Conservation (phyloP, 2,888 invertebrate genomes). For the Conistra vaccinii region DNA sequence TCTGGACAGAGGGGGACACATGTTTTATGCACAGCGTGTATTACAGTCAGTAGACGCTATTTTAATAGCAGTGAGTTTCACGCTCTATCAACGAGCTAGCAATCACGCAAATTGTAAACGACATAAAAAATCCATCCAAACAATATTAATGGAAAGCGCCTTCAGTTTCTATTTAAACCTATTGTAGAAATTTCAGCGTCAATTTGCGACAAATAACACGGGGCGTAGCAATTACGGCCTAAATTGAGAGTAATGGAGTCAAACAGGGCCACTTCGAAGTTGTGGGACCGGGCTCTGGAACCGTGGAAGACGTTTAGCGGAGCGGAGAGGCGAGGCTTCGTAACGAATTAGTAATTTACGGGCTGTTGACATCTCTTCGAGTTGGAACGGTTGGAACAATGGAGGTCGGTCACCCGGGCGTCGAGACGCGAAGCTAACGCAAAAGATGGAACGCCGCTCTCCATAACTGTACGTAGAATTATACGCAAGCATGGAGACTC, state of each 20-base stretch:
- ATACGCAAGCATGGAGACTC: conserved; percentile 14
- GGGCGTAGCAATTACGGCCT: conserved; percentile 57
- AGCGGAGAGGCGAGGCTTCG: conserved; percentile 63
- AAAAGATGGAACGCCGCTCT: conserved; percentile 39
- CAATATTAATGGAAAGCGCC: conserved; percentile 47
- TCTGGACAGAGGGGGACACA: background rate
- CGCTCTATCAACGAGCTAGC: conserved; percentile 4
- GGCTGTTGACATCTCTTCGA: conserved; percentile 71
- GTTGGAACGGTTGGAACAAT: conserved; percentile 58
- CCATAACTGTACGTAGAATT: conserved; percentile 20
- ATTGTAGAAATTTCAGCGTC: conserved; percentile 48
- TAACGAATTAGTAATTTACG: conserved; percentile 72
- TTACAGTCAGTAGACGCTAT: background rate
- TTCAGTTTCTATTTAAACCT: conserved; percentile 56
- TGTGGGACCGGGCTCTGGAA: conserved; percentile 35
- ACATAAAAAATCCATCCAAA: conserved; percentile 40
- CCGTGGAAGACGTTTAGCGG: conserved; percentile 59
- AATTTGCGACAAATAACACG: conserved; percentile 58
- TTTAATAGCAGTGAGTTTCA: background rate
- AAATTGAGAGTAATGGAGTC: conserved; percentile 63
- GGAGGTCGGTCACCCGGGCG: conserved; percentile 61
- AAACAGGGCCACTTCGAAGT: conserved; percentile 37
- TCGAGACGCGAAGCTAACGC: conserved; percentile 34
- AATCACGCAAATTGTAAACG: conserved; percentile 36
- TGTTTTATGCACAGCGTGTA: conserved; percentile 1